Base-by-base conservation (phyloP, 1,140 invertebrate genomes). In the Penaeus chinensis region DNA sequence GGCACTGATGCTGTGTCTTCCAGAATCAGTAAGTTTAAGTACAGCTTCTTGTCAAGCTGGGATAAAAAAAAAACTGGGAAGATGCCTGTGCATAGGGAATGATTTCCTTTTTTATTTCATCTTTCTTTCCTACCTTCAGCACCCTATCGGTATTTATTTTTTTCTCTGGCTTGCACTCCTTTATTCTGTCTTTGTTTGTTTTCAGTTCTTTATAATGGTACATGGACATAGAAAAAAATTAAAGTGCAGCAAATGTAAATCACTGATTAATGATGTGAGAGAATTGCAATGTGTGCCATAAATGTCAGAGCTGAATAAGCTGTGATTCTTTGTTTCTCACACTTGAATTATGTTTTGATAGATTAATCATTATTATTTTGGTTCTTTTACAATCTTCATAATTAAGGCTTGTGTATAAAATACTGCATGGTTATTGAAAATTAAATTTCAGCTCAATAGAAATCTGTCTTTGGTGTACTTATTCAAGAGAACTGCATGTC, bases 141-240 rank as follows among this genome's bases (percentile, higher is more conserved):
- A 7, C 42, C 27, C 71, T 27, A 20, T 74, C n/a, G 20, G 71
- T 37, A 74, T 32, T 32, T 32, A 37, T 74, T 74, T 74, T 18
- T 74, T 37, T 74, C 42, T 37, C 71, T 74, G 27, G 71, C 71
- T 74, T 74, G 71, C 71, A 74, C 71, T 37, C 71, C 42, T 74
- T 32, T 37, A 74, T 37, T 74, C 18, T 74, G 27, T 74, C 32
- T 71, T 74, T 74, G 71, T 74, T 74, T 74, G 71, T 74, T 74
- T 74, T 74, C 54, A 54, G 71, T 74, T 74, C 71, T 74, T 74
- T 32, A 74, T 32, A 37, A 32, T 74, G 71, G 71, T 74, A 74
- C 71, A 74, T 74, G 71, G 71, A 74, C 71, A 74, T 27, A 74
- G 27, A 71, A n/a, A 32, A 24, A 32, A 74, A 74, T n/a, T 19